These are phyloP conservation scores for Trigoniulus corallinus DNA, from an alignment of 1,140 invertebrate genomes.

Conservation along the genomic window DNA sequence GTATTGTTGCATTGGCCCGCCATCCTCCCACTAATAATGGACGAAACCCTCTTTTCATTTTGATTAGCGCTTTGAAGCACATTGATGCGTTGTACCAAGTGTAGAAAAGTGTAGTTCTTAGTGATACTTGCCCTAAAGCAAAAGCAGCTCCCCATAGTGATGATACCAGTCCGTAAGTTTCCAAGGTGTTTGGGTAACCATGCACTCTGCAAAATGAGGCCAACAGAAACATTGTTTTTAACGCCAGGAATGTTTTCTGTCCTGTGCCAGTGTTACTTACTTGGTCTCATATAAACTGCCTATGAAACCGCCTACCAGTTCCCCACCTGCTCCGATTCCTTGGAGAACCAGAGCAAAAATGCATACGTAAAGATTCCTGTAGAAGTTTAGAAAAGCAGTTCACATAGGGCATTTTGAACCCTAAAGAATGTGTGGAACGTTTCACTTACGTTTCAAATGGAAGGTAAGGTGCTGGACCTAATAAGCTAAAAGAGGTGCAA, in stretches of 20 bases:
- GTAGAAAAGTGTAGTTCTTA: too few species aligned
- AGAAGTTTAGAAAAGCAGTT: slow-evolving; percentile 11
- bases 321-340: slow-evolving; percentile 60
- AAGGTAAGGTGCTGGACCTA: slow-evolving; percentile 15
- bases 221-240: background rate
- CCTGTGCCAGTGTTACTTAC: slow-evolving; percentile 30
- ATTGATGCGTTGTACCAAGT: too few species aligned
- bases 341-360: slow-evolving; percentile 52
- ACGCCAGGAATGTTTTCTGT: too few species aligned
- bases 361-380: slow-evolving; percentile 44
- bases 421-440: background rate
- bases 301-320: slow-evolving; percentile 60
- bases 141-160: slow-evolving; percentile 71
- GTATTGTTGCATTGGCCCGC: too few species aligned
- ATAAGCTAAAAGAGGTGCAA: slow-evolving; percentile 11
- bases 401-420: background rate
- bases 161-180: slow-evolving; percentile 67
- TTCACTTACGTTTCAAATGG: slow-evolving; percentile 13
- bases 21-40: too few species aligned
- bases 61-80: too few species aligned
- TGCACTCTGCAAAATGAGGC: slow-evolving; percentile 31
- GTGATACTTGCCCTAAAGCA: slow-evolving; percentile 53
- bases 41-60: too few species aligned
- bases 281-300: slow-evolving; percentile 56
- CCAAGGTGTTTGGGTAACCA: slow-evolving; percentile 58